Evolutionary conservation across 53 echinoderm and acorn worm genomes (phyloP).

Genomic region (Actinopyga echinites): DNA sequence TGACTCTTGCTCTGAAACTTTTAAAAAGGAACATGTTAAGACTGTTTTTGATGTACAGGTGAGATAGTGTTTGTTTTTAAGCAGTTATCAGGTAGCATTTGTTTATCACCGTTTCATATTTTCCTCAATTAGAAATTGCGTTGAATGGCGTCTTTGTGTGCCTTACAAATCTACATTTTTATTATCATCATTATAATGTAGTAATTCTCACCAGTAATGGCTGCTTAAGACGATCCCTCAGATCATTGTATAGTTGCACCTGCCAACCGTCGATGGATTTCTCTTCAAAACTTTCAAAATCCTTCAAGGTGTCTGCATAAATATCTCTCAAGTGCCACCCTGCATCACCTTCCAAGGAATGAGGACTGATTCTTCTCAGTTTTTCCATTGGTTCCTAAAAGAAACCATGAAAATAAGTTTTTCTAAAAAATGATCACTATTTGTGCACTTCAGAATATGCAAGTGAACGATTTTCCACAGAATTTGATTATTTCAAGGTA

Average conservation of each 20-base stretch:
- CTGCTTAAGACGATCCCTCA: slow-evolving; percentile 92
- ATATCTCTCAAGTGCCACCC: slow-evolving; percentile 97
- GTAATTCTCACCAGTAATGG: slow-evolving; percentile 76
- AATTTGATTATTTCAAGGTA: background rate
- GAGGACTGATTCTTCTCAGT: slow-evolving; percentile 90
- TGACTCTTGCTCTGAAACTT: too few species aligned
- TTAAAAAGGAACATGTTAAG: too few species aligned
- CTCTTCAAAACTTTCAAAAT: slow-evolving; percentile 83
- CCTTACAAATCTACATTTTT: too few species aligned
- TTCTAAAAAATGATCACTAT: background rate
- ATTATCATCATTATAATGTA: too few species aligned
- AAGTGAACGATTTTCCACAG: background rate
- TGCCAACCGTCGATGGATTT: slow-evolving; percentile 80
- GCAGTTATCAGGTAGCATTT: too few species aligned
- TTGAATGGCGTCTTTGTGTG: too few species aligned
- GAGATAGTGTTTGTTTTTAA: too few species aligned
- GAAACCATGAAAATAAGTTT: background rate
- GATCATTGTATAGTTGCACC: slow-evolving; percentile 74
- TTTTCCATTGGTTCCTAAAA: slow-evolving; percentile 97
- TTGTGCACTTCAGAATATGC: background rate
- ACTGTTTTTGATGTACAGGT: too few species aligned
- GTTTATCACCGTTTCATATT: too few species aligned
- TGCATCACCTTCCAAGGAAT: slow-evolving; percentile 94
- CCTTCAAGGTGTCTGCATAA: slow-evolving; percentile 86
- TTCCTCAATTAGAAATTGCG: too few species aligned